Percentiles rank a stretch among this genome's conserved stretches.
Conservation (phyloP, 2,888 invertebrate genomes). For the Norana najaformis region DNA sequence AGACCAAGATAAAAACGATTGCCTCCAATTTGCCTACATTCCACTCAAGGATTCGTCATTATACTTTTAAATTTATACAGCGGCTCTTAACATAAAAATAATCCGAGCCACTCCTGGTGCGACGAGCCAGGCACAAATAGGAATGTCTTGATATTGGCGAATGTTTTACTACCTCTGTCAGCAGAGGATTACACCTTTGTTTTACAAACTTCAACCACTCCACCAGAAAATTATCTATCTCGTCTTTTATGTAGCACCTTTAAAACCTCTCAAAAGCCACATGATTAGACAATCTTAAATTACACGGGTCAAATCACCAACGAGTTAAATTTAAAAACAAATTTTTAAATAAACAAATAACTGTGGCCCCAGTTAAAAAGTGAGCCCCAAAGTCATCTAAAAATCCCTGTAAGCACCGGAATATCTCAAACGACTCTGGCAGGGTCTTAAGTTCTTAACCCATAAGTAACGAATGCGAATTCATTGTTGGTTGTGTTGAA, state of each 20-base stretch:
- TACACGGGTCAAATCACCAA: not conserved
- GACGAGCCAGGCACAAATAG: no score
- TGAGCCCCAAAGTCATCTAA: not conserved
- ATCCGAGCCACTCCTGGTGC: no score
- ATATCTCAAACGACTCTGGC: not conserved
- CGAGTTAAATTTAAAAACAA: no score
- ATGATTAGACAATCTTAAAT: not conserved
- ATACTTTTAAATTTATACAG: no score
- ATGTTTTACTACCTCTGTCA: no score
- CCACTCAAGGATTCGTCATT: no score
- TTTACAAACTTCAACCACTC: not conserved
- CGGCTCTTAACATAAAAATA: no score
- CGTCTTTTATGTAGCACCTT: not conserved
- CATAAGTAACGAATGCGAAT: not conserved
- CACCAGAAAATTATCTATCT: not conserved
- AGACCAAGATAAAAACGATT: no score
- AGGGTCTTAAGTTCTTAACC: not conserved
- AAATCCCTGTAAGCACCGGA: not conserved
- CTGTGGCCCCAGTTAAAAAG: not conserved
- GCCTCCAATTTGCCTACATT: no score
- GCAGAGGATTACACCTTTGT: not conserved
- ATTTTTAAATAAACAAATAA: not conserved
- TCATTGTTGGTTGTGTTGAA: not conserved
- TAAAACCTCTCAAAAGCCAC: not conserved
- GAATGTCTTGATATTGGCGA: no score